Percentiles rank a stretch among this genome's conserved stretches.
These are phyloP conservation scores for Empidonax traillii DNA, from an alignment of 2,113 vertebrate genomes.

Conservation along the genomic window DNA sequence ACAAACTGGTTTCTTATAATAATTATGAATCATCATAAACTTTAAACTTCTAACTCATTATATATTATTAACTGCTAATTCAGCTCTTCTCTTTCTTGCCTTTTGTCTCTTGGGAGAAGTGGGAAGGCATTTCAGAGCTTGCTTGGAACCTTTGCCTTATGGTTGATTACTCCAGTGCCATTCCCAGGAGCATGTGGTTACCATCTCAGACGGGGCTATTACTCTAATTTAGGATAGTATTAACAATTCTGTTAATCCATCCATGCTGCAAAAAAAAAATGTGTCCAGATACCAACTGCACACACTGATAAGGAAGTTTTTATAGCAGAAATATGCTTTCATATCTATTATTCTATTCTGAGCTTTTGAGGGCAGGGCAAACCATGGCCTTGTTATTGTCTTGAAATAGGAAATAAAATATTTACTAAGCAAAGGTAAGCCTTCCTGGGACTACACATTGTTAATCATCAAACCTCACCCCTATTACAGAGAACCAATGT, in stretches of 20 bases:
- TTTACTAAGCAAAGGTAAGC: conserved; percentile 12
- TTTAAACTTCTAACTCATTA: conserved; percentile 38
- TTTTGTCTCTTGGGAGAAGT: conserved; percentile 23
- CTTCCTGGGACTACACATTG: neutral
- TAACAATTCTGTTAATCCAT: neutral
- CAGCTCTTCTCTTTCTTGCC: conserved; percentile 22
- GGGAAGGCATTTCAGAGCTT: neutral
- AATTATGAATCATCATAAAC: conserved; percentile 5
- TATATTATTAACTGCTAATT: conserved; percentile 26
- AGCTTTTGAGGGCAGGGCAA: neutral
- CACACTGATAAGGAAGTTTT: neutral
- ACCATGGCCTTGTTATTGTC: neutral
- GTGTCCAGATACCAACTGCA: neutral
- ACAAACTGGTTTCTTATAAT: conserved; percentile 20
- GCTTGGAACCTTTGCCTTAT: neutral
- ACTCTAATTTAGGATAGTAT: neutral
- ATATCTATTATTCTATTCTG: neutral
- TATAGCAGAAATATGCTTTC: neutral
- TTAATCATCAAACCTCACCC: neutral
- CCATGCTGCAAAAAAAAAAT: neutral
- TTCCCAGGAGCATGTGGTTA: neutral
- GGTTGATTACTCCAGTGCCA: neutral
- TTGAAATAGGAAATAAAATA: conserved; percentile 29
- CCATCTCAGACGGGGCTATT: neutral
- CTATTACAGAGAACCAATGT: neutral